Evolutionary conservation across 2,797 vertebrate species (phyloP).

Genomic region (Sebastolobus altivelis): DNA sequence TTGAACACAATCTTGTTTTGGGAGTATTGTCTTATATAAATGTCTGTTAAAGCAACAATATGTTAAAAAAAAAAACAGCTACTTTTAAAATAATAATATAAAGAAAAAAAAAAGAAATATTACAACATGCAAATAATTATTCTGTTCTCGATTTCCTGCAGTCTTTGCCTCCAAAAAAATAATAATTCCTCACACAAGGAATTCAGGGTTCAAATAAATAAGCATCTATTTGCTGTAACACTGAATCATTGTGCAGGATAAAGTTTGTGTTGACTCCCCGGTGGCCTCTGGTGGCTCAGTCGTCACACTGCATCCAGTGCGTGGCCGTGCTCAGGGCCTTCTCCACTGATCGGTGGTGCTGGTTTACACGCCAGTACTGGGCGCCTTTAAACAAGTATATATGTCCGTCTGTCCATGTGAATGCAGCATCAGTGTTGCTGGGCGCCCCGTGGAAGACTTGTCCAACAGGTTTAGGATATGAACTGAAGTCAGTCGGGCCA

Average conservation of each 20-base stretch:
- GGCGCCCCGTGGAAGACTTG: constrained; percentile 83
- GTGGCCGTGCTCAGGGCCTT: constrained; percentile 68
- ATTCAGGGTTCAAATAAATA: constrained; percentile 32
- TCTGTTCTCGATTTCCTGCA: constrained; percentile 4
- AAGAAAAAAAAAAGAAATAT: constrained; percentile 3
- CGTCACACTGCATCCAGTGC: constrained; percentile 86
- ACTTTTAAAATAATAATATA: not conserved
- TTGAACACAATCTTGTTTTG: no score
- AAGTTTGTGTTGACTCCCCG: constrained; percentile 23
- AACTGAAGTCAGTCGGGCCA: constrained; percentile 74
- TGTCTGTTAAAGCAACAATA: not conserved
- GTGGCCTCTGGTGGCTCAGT: constrained; percentile 74
- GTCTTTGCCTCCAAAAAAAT: not conserved
- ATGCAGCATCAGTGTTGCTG: constrained; percentile 76
- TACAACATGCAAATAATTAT: not conserved
- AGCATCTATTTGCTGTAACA: not conserved
- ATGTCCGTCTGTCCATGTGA: constrained; percentile 83
- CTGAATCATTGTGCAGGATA: constrained; percentile 1
- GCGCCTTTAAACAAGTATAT: constrained; percentile 87
- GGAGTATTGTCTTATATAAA: not conserved
- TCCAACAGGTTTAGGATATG: constrained; percentile 82
- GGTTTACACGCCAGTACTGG: constrained; percentile 84
- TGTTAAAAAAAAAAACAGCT: not conserved
- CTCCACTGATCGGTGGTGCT: constrained; percentile 75
- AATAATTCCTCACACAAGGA: not conserved